Base-by-base conservation (phyloP, 2,113 vertebrate species). In the Nibea coibor region DNA sequence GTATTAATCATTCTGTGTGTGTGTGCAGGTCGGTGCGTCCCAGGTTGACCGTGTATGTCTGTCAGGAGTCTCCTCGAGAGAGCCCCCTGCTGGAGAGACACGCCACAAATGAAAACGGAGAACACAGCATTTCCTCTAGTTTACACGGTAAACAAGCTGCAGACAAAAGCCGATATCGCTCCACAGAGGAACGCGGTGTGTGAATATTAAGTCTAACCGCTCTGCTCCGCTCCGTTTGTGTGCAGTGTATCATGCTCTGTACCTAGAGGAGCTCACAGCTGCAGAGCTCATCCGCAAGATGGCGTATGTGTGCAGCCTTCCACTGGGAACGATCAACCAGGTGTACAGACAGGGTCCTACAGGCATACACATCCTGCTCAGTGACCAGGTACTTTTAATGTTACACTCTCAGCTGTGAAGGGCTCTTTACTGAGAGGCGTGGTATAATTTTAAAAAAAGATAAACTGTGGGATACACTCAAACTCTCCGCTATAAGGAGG, bases 271-370 rank as follows among this genome's bases (percentile, higher is more conserved):
- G 86, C 96, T 97, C 95, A 96, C 95, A 75, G 97, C 97, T 82
- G 95, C 95, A 15, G 97, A 98, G 93, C 94, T 98, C 61, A 96
- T 96, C 69, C 95, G 96, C 87, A 98, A 98, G 91, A 97, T 98
- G 85, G 97, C 97, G 12, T 88, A 92, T 80, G 96, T 97, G 85
- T 97, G 97, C 86, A 94, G 95, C 93, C 96, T 98, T 91, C 96
- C 97, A 86, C 92, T 96, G 87, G 96, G 96, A 81, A 96, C 95
- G 75, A 97, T 98, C 90, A 96, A 96, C 93, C 97, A 97, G 88
- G 97, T 98, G 94, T 98, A 98, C 95, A 95, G 96, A 92, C 97
- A 98, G 92, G 97, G 97, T 75, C 97, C 97, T 82, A 97, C 97
- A 72, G 97, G 97, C 56, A 98, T 98, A 76, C 97, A 97, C 95